Evolutionary conservation across 1,140 invertebrate genomes (phyloP).

Genomic region (Carposina sasakii): DNA sequence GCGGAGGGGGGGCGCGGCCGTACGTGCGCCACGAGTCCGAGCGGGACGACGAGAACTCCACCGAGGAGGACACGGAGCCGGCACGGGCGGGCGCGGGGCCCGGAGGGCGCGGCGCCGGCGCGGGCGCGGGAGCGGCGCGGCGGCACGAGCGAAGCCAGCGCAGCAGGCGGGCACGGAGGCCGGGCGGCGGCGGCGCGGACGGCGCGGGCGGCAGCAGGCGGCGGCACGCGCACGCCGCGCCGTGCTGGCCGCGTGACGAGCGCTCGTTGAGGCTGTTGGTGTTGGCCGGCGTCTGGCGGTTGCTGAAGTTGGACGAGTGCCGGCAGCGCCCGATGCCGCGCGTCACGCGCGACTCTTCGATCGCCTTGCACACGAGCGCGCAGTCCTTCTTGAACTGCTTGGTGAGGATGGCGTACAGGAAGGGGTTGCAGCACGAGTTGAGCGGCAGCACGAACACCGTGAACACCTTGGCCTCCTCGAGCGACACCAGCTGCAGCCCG

Average conservation of each 20-base stretch:
- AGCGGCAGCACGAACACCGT: conserved; percentile 96
- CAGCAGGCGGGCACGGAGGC: conserved; percentile 62
- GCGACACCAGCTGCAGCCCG: conserved; percentile 88
- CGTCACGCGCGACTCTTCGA: conserved; percentile 93
- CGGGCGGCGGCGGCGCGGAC: conserved; percentile 25
- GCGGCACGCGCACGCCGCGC: conserved; percentile 80
- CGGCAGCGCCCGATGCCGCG: conserved; percentile 88
- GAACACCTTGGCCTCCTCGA: conserved; percentile 98
- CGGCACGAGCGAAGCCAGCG: conserved; percentile 53
- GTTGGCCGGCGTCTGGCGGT: conserved; percentile 89
- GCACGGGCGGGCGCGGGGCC: conserved; percentile 80
- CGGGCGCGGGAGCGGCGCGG: conserved; percentile 25
- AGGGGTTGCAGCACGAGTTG: conserved; percentile 97
- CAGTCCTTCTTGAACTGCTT: conserved; percentile 99
- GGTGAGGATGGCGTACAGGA: conserved; percentile 96
- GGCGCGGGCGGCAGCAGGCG: conserved; percentile 72
- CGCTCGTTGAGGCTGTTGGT: conserved; percentile 88
- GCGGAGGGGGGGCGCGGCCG: conserved; percentile 83
- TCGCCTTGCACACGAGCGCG: conserved; percentile 94
- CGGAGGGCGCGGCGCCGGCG: conserved; percentile 37
- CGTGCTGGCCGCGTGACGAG: conserved; percentile 80
- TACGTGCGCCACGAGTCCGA: conserved; percentile 87
- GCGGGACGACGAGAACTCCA: conserved; percentile 89
- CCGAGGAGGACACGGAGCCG: conserved; percentile 89
- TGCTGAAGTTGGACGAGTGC: conserved; percentile 91